Percentiles rank a stretch among this genome's conserved stretches.
These are phyloP conservation scores for Mormyrops boulengeri DNA, from an alignment of 2,797 vertebrate genomes.

Conservation along the genomic window DNA sequence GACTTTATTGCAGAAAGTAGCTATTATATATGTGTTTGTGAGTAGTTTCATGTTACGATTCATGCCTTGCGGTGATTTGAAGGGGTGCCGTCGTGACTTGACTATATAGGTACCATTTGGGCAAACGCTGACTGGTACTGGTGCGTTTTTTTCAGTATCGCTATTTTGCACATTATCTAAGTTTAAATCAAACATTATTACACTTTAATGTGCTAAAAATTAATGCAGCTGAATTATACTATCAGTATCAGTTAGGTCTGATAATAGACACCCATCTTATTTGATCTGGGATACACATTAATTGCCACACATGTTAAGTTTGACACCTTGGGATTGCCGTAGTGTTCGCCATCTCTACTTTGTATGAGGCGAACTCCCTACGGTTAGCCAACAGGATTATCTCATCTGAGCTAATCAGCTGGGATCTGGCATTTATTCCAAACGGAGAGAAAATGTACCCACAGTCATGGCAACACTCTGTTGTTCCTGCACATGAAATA, in stretches of 20 bases:
- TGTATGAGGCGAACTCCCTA: slow-evolving; percentile 57
- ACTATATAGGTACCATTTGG: not conserved
- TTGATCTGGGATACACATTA: not conserved
- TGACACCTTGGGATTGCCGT: not conserved
- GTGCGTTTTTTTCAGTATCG: not conserved
- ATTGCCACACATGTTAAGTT: not conserved
- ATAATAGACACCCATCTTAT: not conserved
- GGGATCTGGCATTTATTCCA: slow-evolving; percentile 68
- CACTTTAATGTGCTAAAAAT: not conserved
- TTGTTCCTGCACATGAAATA: slow-evolving; percentile 61
- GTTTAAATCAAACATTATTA: not conserved
- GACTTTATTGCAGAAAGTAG: not conserved
- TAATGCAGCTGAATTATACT: not conserved
- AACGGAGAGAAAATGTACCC: slow-evolving; percentile 54
- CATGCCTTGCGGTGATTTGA: not conserved
- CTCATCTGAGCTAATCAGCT: slow-evolving; percentile 69
- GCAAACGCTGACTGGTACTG: not conserved
- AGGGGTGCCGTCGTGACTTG: not conserved
- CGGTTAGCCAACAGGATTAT: slow-evolving; percentile 62
- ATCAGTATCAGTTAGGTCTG: not conserved
- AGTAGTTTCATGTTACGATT: not conserved
- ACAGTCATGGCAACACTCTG: slow-evolving; percentile 66
- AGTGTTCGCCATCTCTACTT: not conserved
- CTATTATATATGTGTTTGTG: not conserved
- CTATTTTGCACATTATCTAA: not conserved